These are phyloP conservation scores for Sialia sialis DNA, from an alignment of 2,113 vertebrate species.

Conservation along the genomic window DNA sequence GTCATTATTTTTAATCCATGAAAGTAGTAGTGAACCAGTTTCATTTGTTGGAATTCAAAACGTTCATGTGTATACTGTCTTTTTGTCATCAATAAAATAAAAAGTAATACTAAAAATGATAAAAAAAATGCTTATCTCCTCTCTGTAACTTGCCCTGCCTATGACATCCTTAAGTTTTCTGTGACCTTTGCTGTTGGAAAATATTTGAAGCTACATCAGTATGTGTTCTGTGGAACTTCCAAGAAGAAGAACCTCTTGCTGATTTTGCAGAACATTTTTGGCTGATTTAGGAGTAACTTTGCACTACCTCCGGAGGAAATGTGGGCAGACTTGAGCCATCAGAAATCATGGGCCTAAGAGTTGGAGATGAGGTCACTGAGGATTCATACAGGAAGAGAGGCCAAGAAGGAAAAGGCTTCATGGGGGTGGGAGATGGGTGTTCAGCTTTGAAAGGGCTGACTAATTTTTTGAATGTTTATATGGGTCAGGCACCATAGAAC, in stretches of 20 bases:
- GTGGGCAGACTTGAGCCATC: not conserved
- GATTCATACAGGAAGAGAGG: not conserved
- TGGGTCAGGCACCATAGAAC: not conserved
- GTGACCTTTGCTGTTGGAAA: not conserved
- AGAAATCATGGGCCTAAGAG: not conserved
- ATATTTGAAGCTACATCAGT: not conserved
- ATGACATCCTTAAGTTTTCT: not conserved
- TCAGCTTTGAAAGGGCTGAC: not conserved
- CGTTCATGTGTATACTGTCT: not conserved
- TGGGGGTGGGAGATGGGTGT: not conserved
- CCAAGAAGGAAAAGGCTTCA: not conserved
- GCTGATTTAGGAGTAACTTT: not conserved
- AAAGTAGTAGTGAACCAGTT: not conserved
- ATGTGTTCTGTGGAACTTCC: rapidly evolving
- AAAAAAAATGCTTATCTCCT: not conserved
- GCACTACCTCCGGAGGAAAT: not conserved
- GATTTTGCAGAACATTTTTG: not conserved
- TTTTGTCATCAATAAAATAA: not conserved
- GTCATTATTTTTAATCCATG: not conserved
- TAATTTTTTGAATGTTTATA: not conserved
- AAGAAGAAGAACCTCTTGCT: not conserved
- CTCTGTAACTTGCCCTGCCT: not conserved
- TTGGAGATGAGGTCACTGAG: not conserved
- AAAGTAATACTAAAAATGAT: not conserved
- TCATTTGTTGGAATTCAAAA: not conserved